phyloP scores from a whole-genome alignment of 2,797 vertebrate species.

The Neomorphus geoffroyi region DNA sequence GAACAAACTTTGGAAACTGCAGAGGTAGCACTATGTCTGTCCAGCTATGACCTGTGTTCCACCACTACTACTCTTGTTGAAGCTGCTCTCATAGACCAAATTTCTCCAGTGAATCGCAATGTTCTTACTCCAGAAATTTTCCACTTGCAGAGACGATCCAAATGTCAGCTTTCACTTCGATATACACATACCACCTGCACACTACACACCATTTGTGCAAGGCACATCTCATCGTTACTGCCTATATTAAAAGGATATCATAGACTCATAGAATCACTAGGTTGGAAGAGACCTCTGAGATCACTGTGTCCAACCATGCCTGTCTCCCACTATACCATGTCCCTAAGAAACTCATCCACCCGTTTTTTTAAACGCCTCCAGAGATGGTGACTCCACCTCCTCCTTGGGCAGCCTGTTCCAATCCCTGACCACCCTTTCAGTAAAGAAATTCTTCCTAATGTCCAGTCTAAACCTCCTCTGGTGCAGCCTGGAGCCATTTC shows the following conservation, averaged over 20 bases:
- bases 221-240: background rate
- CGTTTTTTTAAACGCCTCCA: no score
- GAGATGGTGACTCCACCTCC: no score
- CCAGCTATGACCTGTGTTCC: background rate
- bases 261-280: no score
- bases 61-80: background rate
- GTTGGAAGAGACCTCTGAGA: no score
- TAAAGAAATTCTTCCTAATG: no score
- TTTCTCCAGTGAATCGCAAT: background rate
- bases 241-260: background rate
- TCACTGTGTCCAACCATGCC: no score
- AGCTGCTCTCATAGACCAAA: background rate
- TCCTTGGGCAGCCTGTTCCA: no score
- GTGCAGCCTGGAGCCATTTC: no score
- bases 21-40: background rate
- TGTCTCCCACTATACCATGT: no score
- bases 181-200: background rate
- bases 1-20: background rate
- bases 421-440: no score
- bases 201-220: background rate
- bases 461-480: no score
- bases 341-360: no score
- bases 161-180: background rate
- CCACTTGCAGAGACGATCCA: background rate
- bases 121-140: background rate